These are phyloP conservation scores for Ia io DNA, from an alignment of 2,113 vertebrate genomes.

Conservation along the genomic window DNA sequence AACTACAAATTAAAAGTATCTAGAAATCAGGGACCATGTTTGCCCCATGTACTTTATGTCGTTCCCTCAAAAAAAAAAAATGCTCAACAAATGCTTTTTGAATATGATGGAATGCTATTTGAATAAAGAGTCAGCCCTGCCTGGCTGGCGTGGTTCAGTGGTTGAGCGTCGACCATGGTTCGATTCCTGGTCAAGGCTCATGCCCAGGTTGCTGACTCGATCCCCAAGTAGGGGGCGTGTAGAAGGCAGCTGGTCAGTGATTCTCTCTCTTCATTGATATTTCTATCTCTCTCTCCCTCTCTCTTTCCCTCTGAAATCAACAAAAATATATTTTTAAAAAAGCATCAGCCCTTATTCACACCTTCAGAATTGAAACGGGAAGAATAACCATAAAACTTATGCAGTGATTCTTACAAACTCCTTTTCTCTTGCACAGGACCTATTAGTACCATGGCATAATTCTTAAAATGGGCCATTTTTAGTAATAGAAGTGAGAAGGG, in stretches of 20 bases:
- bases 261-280: no score
- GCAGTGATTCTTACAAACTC: not conserved
- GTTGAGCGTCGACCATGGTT: no score
- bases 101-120: not conserved
- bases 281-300: no score
- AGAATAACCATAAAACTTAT: not conserved
- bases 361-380: not conserved
- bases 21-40: not conserved
- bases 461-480: conserved; percentile 63
- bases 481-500: not conserved
- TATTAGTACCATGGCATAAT: not conserved
- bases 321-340: not conserved
- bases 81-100: not conserved
- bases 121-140: not conserved
- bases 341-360: not conserved
- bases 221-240: no score
- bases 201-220: no score
- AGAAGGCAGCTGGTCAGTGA: no score
- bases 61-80: not conserved
- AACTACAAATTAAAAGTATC: not conserved
- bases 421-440: not conserved
- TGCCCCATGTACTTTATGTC: not conserved
- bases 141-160: no score
- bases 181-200: no score
- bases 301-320: no score